Conservation (phyloP, 1,140 invertebrate genomes). For the Rhagoletis zephyria region DNA sequence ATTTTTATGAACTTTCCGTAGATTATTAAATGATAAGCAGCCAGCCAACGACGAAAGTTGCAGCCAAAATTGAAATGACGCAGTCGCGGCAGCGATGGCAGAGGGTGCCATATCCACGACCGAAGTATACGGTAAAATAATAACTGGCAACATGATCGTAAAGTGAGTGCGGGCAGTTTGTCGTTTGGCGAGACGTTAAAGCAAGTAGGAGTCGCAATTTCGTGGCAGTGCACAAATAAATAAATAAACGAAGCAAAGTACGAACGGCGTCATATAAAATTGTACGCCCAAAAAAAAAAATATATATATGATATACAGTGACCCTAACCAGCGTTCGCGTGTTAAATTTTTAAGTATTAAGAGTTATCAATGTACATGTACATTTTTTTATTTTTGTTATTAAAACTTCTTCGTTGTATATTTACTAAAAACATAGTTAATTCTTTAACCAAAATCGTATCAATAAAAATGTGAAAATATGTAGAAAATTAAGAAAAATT, state of each 20-base stretch:
- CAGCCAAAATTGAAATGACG: constrained; percentile 39
- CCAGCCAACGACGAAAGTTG: constrained; percentile 37
- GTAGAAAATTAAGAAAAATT: too few relatives aligned
- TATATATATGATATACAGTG: too few relatives aligned
- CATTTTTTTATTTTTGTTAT: too few relatives aligned
- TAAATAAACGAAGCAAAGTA: not conserved
- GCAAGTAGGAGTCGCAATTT: not conserved
- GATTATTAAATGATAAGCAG: constrained; percentile 54
- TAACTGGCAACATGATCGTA: not conserved
- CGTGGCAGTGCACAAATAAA: not conserved
- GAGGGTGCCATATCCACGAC: not conserved
- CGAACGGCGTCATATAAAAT: not conserved
- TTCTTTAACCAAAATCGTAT: too few relatives aligned
- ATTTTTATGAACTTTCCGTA: constrained; percentile 54
- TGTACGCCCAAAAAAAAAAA: too few relatives aligned
- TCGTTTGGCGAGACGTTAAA: not conserved
- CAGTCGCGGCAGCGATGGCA: not conserved
- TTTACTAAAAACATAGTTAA: too few relatives aligned
- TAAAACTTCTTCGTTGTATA: too few relatives aligned
- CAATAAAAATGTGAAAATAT: too few relatives aligned
- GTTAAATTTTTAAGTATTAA: too few relatives aligned
- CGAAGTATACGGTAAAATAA: not conserved
- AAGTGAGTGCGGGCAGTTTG: not conserved
- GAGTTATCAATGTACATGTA: too few relatives aligned
- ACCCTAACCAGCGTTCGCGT: too few relatives aligned